A percentile compares a stretch with the other conserved stretches of the same genome.
Evolutionary conservation across 2,113 vertebrate genomes (phyloP).

Genomic region (Engraulis encrasicolus): DNA sequence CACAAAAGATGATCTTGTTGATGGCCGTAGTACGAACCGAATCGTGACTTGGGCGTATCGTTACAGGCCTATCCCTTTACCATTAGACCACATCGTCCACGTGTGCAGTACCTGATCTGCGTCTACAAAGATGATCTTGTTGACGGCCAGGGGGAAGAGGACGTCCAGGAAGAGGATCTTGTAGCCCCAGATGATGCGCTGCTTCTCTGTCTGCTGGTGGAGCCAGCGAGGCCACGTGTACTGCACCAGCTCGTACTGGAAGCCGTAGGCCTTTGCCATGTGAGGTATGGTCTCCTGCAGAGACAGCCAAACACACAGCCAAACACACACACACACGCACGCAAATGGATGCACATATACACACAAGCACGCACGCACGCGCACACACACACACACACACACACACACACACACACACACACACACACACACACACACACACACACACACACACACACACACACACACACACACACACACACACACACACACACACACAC

Average conservation of each 20-base stretch:
- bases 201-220: slow-evolving; percentile 94
- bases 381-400: not conserved
- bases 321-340: not conserved
- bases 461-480: slow-evolving; percentile 11
- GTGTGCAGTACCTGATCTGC: slow-evolving; percentile 99
- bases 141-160: slow-evolving; percentile 92
- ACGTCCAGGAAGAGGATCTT: slow-evolving; percentile 99
- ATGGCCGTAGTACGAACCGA: no score
- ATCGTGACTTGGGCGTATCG: no score
- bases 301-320: slow-evolving; percentile 10
- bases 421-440: not conserved
- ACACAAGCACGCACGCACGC: not conserved
- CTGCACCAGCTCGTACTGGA: slow-evolving; percentile 93
- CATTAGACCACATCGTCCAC: no score
- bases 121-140: slow-evolving; percentile 98
- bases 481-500: slow-evolving; percentile 12
- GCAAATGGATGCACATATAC: no score
- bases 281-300: slow-evolving; percentile 88
- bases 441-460: not conserved
- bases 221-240: slow-evolving; percentile 98
- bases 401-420: not conserved
- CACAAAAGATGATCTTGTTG: no score
- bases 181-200: slow-evolving; percentile 97
- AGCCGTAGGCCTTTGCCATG: slow-evolving; percentile 89
- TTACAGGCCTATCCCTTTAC: no score